Evolutionary conservation across 2,888 invertebrate genomes (phyloP).

Genomic region (Allolobophora icterica): DNA sequence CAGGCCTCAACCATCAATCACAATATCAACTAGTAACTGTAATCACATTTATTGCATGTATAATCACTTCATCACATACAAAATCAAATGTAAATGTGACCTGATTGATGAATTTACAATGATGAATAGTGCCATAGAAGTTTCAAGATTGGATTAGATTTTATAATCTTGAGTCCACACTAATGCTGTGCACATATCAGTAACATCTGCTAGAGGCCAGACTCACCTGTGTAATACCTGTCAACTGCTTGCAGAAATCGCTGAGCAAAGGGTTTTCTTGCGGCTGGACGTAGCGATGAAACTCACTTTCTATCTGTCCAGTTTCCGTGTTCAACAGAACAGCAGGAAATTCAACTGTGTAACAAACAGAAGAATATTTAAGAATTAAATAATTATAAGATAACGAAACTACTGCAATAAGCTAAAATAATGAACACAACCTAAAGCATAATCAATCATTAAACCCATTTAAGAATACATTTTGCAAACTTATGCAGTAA

Average conservation of each 20-base stretch:
- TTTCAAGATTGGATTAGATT: background rate
- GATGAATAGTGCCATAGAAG: background rate
- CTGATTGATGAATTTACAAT: background rate
- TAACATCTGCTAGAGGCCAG: background rate
- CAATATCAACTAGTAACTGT: background rate
- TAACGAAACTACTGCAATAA: background rate
- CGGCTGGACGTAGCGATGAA: constrained; percentile 73
- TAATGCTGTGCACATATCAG: background rate
- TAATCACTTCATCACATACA: too few species aligned
- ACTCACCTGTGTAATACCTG: constrained; percentile 70
- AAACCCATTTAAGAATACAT: background rate
- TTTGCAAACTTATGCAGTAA: too few species aligned
- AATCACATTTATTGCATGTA: background rate
- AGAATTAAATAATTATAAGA: background rate
- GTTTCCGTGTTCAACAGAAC: constrained; percentile 70
- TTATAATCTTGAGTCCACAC: background rate
- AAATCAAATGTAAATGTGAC: too few species aligned
- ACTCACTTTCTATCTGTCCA: constrained; percentile 70
- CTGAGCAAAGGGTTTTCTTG: constrained; percentile 71
- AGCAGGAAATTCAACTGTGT: constrained; percentile 71
- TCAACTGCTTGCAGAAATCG: constrained; percentile 70
- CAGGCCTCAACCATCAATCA: background rate
- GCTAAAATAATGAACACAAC: background rate
- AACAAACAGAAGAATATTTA: constrained; percentile 33
- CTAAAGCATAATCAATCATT: background rate